A percentile compares a stretch with the other conserved stretches of the same genome.
Conservation (phyloP, 2,888 invertebrate genomes). For the Coremacera marginata region DNA sequence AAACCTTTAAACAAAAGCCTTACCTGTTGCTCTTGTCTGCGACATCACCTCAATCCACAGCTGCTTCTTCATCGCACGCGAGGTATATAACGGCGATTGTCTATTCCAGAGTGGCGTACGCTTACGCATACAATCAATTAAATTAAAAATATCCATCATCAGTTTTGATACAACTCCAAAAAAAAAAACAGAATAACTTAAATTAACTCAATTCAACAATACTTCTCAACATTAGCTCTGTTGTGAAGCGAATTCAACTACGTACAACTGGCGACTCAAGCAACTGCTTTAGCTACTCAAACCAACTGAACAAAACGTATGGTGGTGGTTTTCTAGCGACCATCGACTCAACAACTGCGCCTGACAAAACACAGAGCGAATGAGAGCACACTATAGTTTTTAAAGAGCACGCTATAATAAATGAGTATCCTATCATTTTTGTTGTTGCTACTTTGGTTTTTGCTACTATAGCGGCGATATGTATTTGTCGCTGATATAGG, state of each 20-base stretch:
- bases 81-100: background rate
- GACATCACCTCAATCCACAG: background rate
- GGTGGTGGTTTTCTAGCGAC: background rate
- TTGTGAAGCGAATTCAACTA: background rate
- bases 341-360: background rate
- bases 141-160: background rate
- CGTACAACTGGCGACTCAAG: background rate
- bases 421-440: too few species aligned
- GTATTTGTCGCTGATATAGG: background rate
- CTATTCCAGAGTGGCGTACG: conserved; percentile 8
- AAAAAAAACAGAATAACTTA: background rate
- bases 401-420: too few species aligned
- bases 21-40: conserved; percentile 17
- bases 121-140: background rate
- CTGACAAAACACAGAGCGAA: background rate
- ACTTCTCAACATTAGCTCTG: background rate
- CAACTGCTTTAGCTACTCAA: background rate
- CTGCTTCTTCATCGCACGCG: background rate
- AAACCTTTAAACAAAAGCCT: background rate
- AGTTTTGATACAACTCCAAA: background rate
- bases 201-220: background rate
- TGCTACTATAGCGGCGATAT: background rate
- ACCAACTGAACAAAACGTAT: background rate
- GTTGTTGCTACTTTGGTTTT: background rate
- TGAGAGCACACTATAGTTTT: background rate